Percentiles rank a stretch among this genome's conserved stretches.
Evolutionary conservation across 23 tunicate genomes (phyloP).

Genomic region (Halocynthia aurantium): DNA sequence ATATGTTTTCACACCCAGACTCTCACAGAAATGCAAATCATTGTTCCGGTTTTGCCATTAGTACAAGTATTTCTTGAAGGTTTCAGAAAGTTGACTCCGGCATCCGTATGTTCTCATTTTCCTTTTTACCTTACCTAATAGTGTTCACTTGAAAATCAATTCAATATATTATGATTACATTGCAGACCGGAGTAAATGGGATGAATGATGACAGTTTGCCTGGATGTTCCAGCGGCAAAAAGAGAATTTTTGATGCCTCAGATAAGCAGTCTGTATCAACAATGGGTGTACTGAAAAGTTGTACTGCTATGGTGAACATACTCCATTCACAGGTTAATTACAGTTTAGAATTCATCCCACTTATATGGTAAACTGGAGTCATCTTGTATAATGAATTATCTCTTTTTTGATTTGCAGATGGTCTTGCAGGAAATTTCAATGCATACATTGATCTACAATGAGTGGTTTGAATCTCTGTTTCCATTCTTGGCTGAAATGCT

Average conservation of each 20-base stretch:
- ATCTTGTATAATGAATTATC: no score
- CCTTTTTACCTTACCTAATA: neutral
- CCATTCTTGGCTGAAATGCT: neutral
- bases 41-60: neutral
- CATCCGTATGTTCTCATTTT: neutral
- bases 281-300: neutral
- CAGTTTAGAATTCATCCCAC: neutral
- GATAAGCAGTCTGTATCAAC: no score
- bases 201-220: no score
- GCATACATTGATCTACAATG: neutral
- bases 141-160: neutral
- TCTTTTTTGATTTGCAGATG: neutral
- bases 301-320: constrained; percentile 8
- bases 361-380: neutral
- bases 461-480: neutral
- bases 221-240: no score
- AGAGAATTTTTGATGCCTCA: no score
- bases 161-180: neutral
- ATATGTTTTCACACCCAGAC: neutral
- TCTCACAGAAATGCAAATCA: constrained; percentile 3
- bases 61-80: neutral
- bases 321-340: neutral
- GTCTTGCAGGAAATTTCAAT: neutral
- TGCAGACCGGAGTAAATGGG: neutral
- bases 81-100: neutral